Evolutionary conservation across 1,140 invertebrate genomes (phyloP), one percentile per base, ranked within the genome.

Genomic region (Lucilia cuprina): DNA sequence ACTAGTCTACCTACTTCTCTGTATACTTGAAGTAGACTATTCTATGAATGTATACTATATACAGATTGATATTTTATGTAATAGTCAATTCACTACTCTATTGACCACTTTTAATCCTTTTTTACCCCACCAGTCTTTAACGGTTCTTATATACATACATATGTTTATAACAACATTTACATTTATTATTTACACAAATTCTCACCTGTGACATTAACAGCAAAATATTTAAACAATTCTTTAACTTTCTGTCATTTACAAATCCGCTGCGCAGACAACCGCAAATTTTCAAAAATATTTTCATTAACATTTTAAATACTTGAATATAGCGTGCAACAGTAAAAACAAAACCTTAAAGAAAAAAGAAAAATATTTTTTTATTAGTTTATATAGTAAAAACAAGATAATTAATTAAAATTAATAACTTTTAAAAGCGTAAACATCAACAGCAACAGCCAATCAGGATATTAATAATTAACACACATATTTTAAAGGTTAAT

Each of bases 401-500:
- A 14, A 60, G 5, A 60, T n/a, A 60, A n/a, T n/a, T 17, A 60
- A 60, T 4, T 17, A 5, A 60, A n/a, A n/a, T 10, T n/a, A 77
- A 34, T 8, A 25, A 13, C 25, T 30, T 30, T 30, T 30, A 30
- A 30, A 30, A 30, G 25, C 25, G 25, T 30, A 77, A 25, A 77
- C 17, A 77, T 21, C 9, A 25, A 77, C 3, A 77, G 0, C 13
- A 7, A 60, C n/a, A 17, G 7, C n/a, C n/a, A 60, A 60, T 25
- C n/a, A 70, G 65, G 65, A 70, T 70, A 70, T 70, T 21, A 21
- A 7, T 78, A 78, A 78, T 78, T 49, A 49, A 41, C 75, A 78
- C 47, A 41, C 25, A 78, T 78, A 78, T 35, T 49, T 78, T 78
- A 41, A 78, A 78, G 75, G 75, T 41, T 78, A 41, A 41, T 78